phyloP scores from a whole-genome alignment of 2,797 vertebrate species.

The Lagorchestes hirsutus region DNA sequence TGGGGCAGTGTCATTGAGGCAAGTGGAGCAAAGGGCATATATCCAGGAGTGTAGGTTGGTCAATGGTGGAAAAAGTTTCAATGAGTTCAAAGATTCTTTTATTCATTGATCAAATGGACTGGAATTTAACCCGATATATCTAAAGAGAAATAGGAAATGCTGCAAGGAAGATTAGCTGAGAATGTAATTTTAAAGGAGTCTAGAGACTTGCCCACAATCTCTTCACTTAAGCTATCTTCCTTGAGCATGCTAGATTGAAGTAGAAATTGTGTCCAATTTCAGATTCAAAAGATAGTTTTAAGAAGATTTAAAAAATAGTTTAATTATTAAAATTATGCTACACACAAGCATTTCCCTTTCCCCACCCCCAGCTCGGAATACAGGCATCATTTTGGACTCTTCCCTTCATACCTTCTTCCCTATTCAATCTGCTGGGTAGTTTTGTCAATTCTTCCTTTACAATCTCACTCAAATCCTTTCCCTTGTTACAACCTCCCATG shows the following conservation, averaged over 20 bases:
- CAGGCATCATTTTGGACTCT: not conserved
- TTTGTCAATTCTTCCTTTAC: not conserved
- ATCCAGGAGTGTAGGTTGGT: not conserved
- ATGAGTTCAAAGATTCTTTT: conserved; percentile 22
- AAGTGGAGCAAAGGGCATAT: not conserved
- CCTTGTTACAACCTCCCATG: not conserved
- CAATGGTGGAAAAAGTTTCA: not conserved
- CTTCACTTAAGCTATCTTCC: not conserved
- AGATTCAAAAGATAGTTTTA: no score
- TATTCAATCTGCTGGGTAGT: not conserved
- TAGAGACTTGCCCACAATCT: not conserved
- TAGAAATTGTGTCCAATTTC: not conserved
- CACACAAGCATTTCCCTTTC: not conserved
- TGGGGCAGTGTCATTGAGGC: not conserved
- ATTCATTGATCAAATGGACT: not conserved
- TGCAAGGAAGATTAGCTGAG: not conserved
- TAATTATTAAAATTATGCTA: not conserved
- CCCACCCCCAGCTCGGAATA: not conserved
- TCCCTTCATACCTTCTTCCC: not conserved
- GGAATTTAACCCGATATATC: not conserved
- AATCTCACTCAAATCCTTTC: not conserved
- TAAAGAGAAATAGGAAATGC: not conserved
- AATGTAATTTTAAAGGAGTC: not conserved
- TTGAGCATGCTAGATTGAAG: not conserved
- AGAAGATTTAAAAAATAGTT: not conserved